Conservation (phyloP, 2,888 invertebrate genomes). For the Cryptosula pallasiana region DNA sequence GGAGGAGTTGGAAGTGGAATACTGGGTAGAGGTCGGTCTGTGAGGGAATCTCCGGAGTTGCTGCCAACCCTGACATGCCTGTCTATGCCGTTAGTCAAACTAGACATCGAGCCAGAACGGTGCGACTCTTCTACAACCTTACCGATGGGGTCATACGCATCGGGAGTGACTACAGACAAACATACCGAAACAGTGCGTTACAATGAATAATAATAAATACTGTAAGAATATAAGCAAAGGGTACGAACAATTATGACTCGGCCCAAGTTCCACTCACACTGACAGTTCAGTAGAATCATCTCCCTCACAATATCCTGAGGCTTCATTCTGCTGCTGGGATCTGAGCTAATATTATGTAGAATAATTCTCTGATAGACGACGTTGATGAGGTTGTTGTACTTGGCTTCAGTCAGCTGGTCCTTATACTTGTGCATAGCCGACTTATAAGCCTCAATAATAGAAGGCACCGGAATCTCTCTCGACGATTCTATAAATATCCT, state of each 20-base stretch:
- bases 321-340: slow-evolving; percentile 9
- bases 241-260: background rate
- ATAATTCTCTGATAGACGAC: slow-evolving; percentile 12
- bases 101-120: background rate
- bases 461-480: background rate
- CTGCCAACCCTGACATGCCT: background rate
- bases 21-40: background rate
- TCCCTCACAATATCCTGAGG: slow-evolving; percentile 20
- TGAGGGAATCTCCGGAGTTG: background rate
- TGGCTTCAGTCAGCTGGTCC: background rate
- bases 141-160: background rate
- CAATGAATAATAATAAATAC: background rate
- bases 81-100: background rate
- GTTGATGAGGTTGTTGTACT: background rate
- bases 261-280: background rate
- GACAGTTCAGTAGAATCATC: slow-evolving; percentile 9
- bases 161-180: background rate
- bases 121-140: background rate
- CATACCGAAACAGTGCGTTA: background rate
- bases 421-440: background rate
- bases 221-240: background rate
- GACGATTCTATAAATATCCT: slow-evolving; percentile 4
- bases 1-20: slow-evolving; percentile 1
- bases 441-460: background rate
- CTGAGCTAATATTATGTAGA: background rate